Base-by-base conservation (phyloP, 1,140 invertebrate species). In the Hylyphantes graminicola region DNA sequence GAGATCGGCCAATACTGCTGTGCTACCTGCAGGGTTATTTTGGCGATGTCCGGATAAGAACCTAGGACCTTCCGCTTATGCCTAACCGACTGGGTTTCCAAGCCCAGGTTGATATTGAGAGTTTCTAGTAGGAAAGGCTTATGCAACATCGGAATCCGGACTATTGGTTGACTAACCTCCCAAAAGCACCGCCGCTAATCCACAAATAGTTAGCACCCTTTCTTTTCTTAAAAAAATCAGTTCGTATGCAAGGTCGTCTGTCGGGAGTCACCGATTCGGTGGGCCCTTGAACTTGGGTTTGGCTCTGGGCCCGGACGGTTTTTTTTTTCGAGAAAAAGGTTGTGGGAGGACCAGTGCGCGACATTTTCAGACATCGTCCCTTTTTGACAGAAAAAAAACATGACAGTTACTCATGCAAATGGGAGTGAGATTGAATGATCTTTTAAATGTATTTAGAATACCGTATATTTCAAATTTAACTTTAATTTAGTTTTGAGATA, bases 271-370 rank as follows among this genome's bases (percentile, higher is more conserved):
- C 35, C 48, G 15, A 48, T n/a, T 64, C 35, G 48, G 50, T 21
- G 61, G 77, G 77, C 77, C 54, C 77, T 80, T 80, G 77, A 80
- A 80, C 77, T 80, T 78, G 61, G 17, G 65, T 57, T 80, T 80
- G 77, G 77, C 77, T 80, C 13, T 13, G 13, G 15, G 68, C 77
- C 77, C 65, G 65, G 59, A 64, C 19, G 19, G 50, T 12, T 70
- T 51, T 70, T 53, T 70, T 10, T 70, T 51, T 70, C 12, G 48
- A 53, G 35, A 70, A 51, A 48, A 53, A 70, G 51, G 68, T 70
- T 48, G 68, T 70, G 68, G 68, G 50, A 48, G 68, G 12, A 13
- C 12, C 35, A n/a, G 51, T 50, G 19, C 67, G 35, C 35, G 35
- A 35, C 35, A 35, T 35, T 35, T 35, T 35, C 35, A 35, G 1